Conservation (phyloP, 1,140 invertebrate species). For the Rhynchophorus ferrugineus region DNA sequence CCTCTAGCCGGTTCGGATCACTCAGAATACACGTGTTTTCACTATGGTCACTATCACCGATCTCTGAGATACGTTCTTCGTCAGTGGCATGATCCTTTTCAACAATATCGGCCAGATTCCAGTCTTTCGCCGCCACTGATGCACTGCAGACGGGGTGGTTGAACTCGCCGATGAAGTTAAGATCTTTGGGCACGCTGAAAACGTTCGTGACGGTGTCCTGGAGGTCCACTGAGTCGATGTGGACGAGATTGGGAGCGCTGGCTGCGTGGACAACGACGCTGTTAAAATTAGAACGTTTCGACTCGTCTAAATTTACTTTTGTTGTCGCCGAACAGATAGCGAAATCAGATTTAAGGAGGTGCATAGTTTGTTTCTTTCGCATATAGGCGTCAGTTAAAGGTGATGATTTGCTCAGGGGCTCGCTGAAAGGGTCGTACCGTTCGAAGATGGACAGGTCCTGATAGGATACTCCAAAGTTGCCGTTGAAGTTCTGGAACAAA, state of each 20-base stretch:
- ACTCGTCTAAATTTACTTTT: constrained; percentile 32
- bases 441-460: constrained; percentile 37
- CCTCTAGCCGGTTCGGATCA: background rate
- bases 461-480: constrained; percentile 38
- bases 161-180: constrained; percentile 41
- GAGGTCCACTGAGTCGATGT: constrained; percentile 13
- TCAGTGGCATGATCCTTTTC: background rate
- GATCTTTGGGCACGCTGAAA: constrained; percentile 47
- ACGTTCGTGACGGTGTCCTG: constrained; percentile 36
- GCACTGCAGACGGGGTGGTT: constrained; percentile 19
- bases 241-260: constrained; percentile 42
- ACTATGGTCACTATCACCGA: constrained; percentile 1
- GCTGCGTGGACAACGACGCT: constrained; percentile 26
- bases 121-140: constrained; percentile 42
- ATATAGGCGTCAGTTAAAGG: constrained; percentile 33
- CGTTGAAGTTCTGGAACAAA: constrained; percentile 25
- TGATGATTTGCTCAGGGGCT: constrained; percentile 19
- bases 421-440: constrained; percentile 21
- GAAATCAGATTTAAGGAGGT: constrained; percentile 10
- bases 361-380: constrained; percentile 20
- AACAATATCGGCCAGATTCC: constrained; percentile 45
- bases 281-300: constrained; percentile 34
- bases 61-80: background rate
- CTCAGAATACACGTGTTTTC: too few species aligned
- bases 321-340: constrained; percentile 3